Evolutionary conservation across 2,113 vertebrate genomes (phyloP).

Genomic region (Nymphicus hollandicus): DNA sequence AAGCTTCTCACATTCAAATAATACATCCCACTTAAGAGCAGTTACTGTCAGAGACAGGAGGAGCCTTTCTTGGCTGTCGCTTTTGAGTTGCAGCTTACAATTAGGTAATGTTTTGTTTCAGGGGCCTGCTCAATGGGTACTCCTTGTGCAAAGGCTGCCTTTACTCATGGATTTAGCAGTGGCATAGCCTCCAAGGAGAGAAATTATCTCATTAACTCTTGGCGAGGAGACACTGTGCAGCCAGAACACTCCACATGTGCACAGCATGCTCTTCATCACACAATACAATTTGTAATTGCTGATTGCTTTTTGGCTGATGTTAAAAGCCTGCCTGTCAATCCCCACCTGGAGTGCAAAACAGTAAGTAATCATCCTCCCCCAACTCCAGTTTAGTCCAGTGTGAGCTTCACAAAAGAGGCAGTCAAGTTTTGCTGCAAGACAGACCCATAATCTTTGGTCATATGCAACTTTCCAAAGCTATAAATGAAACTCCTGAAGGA

Average conservation of each 20-base stretch:
- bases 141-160: not conserved
- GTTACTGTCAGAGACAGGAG: not conserved
- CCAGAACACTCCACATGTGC: not conserved
- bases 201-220: not conserved
- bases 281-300: not conserved
- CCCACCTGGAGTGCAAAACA: not conserved
- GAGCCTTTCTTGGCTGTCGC: not conserved
- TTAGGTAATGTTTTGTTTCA: constrained; percentile 4
- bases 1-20: not conserved
- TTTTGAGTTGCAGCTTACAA: not conserved
- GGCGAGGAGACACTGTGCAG: not conserved
- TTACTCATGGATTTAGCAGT: not conserved
- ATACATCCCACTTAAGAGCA: not conserved
- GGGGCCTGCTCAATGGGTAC: not conserved
- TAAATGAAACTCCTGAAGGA: not conserved
- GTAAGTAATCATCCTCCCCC: not conserved
- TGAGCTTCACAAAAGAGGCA: not conserved
- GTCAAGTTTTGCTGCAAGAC: not conserved
- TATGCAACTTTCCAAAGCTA: not conserved
- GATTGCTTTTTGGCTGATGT: not conserved
- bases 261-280: not conserved
- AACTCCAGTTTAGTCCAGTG: not conserved
- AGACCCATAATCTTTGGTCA: not conserved
- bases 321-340: constrained; percentile 7
- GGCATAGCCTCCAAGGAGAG: not conserved